These are phyloP conservation scores for Spongilla lacustris DNA, from an alignment of 37 sponge, comb jelly and placozoan genomes.

Conservation along the genomic window DNA sequence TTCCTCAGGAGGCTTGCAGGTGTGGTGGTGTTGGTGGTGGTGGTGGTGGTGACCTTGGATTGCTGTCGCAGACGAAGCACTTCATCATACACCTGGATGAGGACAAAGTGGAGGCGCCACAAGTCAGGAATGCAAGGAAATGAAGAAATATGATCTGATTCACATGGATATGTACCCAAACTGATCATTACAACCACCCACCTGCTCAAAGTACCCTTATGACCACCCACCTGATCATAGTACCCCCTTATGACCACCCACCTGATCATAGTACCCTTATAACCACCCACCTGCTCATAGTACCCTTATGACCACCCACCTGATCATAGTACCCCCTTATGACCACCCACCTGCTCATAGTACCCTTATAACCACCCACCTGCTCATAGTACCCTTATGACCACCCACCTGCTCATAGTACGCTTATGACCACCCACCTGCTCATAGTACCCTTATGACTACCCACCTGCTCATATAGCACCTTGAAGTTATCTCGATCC, in stretches of 20 bases:
- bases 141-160: too few relatives aligned
- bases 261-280: not conserved
- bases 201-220: not conserved
- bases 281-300: not conserved
- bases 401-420: not conserved
- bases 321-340: not conserved
- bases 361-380: not conserved
- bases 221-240: not conserved
- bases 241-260: not conserved
- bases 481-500: constrained; percentile 91
- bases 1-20: constrained; percentile 24
- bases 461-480: constrained; percentile 92
- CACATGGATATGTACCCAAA: not conserved
- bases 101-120: not conserved
- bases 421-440: not conserved
- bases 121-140: not conserved
- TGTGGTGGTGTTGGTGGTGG: not conserved
- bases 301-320: not conserved
- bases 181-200: not conserved
- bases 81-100: constrained; percentile 69
- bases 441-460: not conserved
- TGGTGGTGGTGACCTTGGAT: constrained; percentile 2
- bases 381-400: not conserved
- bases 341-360: constrained; percentile 5
- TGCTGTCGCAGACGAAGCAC: constrained; percentile 52